These are phyloP conservation scores for Camponotus vicinus DNA, from an alignment of 1,140 invertebrate species.

Conservation along the genomic window DNA sequence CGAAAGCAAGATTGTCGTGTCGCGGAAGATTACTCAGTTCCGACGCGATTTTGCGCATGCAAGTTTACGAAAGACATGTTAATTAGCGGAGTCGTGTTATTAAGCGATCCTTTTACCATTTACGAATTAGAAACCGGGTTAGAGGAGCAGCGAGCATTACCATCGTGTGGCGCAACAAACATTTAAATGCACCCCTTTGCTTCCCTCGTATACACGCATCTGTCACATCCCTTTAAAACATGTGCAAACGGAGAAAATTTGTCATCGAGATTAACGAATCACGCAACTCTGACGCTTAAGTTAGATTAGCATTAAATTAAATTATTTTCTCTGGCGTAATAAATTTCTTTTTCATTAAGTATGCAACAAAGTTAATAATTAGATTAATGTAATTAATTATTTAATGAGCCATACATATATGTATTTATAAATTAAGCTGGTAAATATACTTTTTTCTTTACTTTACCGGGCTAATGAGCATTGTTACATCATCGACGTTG, in stretches of 20 bases:
- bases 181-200: neutral
- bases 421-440: neutral
- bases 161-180: neutral
- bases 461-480: neutral
- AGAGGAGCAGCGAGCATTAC: slow-evolving; percentile 37
- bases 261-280: neutral
- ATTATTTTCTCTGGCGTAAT: neutral
- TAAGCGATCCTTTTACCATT: slow-evolving; percentile 15
- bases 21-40: slow-evolving; percentile 30
- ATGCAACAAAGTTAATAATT: slow-evolving; percentile 6
- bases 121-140: slow-evolving; percentile 62
- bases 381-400: slow-evolving; percentile 15
- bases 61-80: slow-evolving; percentile 44
- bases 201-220: neutral
- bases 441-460: neutral
- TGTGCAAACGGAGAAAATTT: neutral
- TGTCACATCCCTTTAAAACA: neutral
- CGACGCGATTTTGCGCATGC: slow-evolving; percentile 23
- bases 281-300: neutral
- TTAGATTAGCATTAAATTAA: slow-evolving; percentile 3
- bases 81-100: slow-evolving; percentile 49
- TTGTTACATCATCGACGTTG: slow-evolving; percentile 16
- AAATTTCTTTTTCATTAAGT: neutral
- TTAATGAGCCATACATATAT: neutral
- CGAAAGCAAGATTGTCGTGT: slow-evolving; percentile 41